Conservation (phyloP, 2,113 vertebrate species). For the Myodes glareolus region DNA sequence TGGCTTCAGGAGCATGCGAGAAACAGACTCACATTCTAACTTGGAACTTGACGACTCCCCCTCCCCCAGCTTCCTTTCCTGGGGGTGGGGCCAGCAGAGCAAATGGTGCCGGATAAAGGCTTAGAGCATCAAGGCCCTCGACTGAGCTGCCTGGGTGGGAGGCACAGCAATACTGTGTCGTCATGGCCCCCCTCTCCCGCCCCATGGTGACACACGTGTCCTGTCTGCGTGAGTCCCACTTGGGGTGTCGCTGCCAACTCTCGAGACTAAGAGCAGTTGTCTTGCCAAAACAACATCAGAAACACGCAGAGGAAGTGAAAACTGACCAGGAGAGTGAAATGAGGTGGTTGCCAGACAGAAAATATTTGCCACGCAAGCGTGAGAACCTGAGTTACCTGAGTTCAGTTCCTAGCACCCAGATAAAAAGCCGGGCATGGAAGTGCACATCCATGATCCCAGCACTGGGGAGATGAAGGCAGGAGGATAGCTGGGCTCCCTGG, state of each 20-base stretch:
- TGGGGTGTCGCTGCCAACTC: background rate
- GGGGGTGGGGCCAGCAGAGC: background rate
- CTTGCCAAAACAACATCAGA: too few species aligned
- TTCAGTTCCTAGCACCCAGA: background rate
- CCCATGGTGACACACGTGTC: background rate
- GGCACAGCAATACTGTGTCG: fast-evolving
- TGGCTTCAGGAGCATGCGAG: background rate
- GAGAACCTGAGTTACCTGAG: background rate
- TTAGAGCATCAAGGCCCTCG: fast-evolving
- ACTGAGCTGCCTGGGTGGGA: fast-evolving
- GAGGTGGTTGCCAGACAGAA: background rate
- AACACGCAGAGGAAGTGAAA: background rate
- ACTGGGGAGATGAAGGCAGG: background rate
- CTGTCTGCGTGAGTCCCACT: fast-evolving
- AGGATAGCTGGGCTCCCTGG: background rate
- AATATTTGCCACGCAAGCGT: too few species aligned
- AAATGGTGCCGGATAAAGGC: background rate
- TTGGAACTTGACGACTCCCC: background rate
- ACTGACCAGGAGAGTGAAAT: background rate
- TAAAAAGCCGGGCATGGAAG: background rate
- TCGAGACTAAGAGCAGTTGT: fast-evolving
- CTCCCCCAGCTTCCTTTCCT: background rate
- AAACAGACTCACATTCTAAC: background rate
- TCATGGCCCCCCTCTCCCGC: background rate
- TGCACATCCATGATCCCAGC: background rate